Percentiles rank a stretch among this genome's conserved stretches.
Evolutionary conservation across 2,113 vertebrate genomes (phyloP).

Genomic region (Dromas ardeola): DNA sequence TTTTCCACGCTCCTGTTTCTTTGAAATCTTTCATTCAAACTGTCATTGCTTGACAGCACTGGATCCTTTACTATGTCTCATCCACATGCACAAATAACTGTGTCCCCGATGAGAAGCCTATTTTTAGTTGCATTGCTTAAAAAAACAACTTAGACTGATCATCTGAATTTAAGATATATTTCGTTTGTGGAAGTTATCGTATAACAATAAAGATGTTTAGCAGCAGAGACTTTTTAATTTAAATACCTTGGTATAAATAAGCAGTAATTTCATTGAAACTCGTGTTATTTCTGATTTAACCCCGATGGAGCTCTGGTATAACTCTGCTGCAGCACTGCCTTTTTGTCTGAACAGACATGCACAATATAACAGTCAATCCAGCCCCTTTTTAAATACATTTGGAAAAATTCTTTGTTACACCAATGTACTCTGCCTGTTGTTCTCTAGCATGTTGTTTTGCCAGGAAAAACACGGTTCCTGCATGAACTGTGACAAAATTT

Average conservation of each 20-base stretch:
- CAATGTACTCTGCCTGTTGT: not conserved
- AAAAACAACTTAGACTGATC: not conserved
- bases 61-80: not conserved
- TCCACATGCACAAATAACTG: not conserved
- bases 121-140: not conserved
- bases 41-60: not conserved
- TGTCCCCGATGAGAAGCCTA: not conserved
- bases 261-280: not conserved
- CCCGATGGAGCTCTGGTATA: not conserved
- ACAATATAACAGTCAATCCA: not conserved
- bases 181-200: not conserved
- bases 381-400: not conserved
- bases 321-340: not conserved
- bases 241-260: not conserved
- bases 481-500: not conserved
- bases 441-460: not conserved
- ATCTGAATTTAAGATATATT: not conserved
- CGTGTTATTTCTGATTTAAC: not conserved
- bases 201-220: not conserved
- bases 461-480: not conserved
- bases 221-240: not conserved
- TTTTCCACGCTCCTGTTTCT: not conserved
- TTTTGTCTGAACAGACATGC: not conserved
- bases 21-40: conserved; percentile 14
- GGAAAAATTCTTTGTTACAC: not conserved